Percentiles rank a stretch among this genome's conserved stretches.
These are phyloP conservation scores for Mus minutoides DNA, from an alignment of 2,797 vertebrate species.

Conservation along the genomic window DNA sequence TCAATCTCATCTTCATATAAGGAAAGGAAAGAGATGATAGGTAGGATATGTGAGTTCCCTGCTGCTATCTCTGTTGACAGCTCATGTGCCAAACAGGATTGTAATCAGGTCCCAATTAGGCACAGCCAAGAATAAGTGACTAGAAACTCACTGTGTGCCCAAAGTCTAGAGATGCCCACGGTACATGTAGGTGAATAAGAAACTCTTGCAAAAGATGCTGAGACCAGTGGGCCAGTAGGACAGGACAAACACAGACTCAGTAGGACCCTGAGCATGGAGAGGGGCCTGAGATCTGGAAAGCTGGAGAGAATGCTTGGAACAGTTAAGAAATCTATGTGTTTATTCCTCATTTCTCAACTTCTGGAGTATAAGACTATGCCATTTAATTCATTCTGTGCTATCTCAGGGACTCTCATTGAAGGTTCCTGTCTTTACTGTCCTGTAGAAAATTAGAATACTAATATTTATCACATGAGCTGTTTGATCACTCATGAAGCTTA, in stretches of 20 bases:
- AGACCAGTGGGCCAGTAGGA: neutral
- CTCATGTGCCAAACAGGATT: neutral
- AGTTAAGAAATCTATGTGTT: neutral
- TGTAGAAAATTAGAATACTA: constrained; percentile 25
- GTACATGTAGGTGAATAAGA: neutral
- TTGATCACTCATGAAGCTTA: neutral
- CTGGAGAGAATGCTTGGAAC: neutral
- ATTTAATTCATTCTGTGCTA: neutral
- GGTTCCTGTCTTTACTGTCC: neutral
- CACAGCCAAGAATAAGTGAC: neutral
- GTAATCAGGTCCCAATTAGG: neutral
- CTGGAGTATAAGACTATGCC: neutral
- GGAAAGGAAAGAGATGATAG: neutral
- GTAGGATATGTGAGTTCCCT: neutral
- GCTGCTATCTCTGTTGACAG: neutral
- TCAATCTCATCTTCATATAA: neutral
- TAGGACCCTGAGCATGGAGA: neutral
- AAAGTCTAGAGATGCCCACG: neutral
- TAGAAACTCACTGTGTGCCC: neutral
- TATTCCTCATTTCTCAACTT: neutral
- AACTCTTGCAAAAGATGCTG: neutral
- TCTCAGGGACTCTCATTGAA: neutral
- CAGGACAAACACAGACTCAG: neutral
- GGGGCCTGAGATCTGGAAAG: neutral
- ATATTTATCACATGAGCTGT: constrained; percentile 25